Evolutionary conservation across 2,113 vertebrate genomes (phyloP).

Genomic region (Climacteris rufus): DNA sequence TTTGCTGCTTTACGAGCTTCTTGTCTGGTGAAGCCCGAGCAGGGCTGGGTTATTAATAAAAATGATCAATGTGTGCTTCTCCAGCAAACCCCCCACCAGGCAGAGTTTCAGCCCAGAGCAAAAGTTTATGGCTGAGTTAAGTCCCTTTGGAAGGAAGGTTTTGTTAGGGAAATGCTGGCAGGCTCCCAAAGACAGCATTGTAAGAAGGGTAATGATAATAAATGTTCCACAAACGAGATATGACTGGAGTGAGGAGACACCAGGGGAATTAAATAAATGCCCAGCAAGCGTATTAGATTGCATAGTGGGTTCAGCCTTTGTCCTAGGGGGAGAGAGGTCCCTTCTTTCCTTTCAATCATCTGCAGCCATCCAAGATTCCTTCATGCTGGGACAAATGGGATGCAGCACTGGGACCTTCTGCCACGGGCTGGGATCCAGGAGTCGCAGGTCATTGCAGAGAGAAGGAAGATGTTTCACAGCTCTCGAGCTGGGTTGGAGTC

Average conservation of each 20-base stretch:
- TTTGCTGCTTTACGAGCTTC: neutral
- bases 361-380: conserved; percentile 22
- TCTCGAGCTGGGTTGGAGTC: neutral
- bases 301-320: conserved; percentile 15
- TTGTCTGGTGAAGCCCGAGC: neutral
- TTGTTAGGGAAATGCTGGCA: conserved; percentile 55
- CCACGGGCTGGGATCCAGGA: neutral
- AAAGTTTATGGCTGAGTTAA: conserved; percentile 36
- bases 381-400: neutral
- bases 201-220: conserved; percentile 41
- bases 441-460: neutral
- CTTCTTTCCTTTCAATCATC: neutral
- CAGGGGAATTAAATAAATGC: conserved; percentile 35
- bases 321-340: neutral
- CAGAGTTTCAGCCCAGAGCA: conserved; percentile 23
- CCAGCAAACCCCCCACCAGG: neutral
- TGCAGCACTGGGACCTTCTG: conserved; percentile 9
- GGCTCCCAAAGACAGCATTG: conserved; percentile 38
- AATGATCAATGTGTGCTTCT: conserved; percentile 26
- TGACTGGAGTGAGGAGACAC: neutral
- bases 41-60: neutral
- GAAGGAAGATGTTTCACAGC: conserved; percentile 17
- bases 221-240: conserved; percentile 14
- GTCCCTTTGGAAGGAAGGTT: conserved; percentile 30
- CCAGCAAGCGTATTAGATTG: conserved; percentile 18